A percentile compares a stretch with the other conserved stretches of the same genome.
phyloP scores from a whole-genome alignment of 1,140 invertebrate species.

The Bombus breviceps region DNA sequence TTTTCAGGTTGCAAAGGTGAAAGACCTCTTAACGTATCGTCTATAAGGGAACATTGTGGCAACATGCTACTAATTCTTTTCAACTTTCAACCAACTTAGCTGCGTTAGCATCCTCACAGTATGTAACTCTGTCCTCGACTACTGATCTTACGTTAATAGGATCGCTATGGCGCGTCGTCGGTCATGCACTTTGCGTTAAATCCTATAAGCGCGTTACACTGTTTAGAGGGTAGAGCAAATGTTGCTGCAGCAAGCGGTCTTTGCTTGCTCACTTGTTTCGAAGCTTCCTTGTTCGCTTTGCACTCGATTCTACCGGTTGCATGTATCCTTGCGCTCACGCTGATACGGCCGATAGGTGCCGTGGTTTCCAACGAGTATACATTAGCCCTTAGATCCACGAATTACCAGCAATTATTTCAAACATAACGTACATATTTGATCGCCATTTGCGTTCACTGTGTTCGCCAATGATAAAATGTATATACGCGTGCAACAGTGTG shows the following conservation, averaged over 20 bases:
- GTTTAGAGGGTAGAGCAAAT: slow-evolving; percentile 47
- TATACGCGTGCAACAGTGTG: not conserved
- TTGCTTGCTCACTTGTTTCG: slow-evolving; percentile 35
- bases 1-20: not conserved
- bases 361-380: not conserved
- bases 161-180: slow-evolving; percentile 26
- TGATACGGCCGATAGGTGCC: not conserved
- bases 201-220: slow-evolving; percentile 43
- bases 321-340: not conserved
- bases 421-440: too few species aligned
- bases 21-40: too few species aligned
- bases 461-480: not conserved
- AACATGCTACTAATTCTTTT: not conserved
- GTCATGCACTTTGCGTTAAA: slow-evolving; percentile 44
- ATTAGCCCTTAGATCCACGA: not conserved
- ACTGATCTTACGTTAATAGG: slow-evolving; percentile 35
- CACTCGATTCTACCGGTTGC: slow-evolving; percentile 34
- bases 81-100: not conserved
- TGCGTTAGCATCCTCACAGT: too few species aligned
- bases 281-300: slow-evolving; percentile 29
- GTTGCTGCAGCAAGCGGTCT: slow-evolving; percentile 43
- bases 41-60: not conserved
- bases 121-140: not conserved
- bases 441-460: not conserved
- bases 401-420: not conserved